Conservation (phyloP, 1,140 invertebrate species). For the Bilobella aurantiaca region DNA sequence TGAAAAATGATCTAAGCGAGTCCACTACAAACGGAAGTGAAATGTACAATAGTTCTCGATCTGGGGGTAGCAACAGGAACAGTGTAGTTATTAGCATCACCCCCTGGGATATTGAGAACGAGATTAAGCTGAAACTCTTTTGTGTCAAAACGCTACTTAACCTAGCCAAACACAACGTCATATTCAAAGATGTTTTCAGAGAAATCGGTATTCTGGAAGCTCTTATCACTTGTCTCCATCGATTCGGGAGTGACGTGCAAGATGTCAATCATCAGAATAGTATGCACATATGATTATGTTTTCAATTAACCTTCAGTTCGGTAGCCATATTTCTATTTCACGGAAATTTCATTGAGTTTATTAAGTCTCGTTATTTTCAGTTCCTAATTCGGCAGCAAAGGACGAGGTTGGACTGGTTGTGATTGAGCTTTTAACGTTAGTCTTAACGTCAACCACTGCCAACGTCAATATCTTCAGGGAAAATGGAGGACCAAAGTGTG, state of each 20-base stretch:
- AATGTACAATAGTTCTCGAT: no score
- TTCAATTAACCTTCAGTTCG: no score
- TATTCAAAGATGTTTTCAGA: slow-evolving; percentile 95
- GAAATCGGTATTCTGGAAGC: slow-evolving; percentile 97
- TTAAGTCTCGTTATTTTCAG: slow-evolving; percentile 5
- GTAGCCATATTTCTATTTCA: no score
- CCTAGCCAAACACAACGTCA: slow-evolving; percentile 60
- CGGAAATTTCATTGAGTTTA: no score
- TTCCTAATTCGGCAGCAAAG: slow-evolving; percentile 39
- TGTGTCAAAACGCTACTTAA: slow-evolving; percentile 37
- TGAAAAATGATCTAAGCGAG: slow-evolving; percentile 26
- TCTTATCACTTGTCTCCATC: slow-evolving; percentile 81
- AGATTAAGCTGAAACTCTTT: slow-evolving; percentile 26
- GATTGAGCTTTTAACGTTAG: slow-evolving; percentile 72
- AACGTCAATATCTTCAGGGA: slow-evolving; percentile 82
- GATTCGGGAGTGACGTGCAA: slow-evolving; percentile 67
- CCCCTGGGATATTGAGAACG: slow-evolving; percentile 21
- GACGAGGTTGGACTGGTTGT: slow-evolving; percentile 70
- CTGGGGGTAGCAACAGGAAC: slow-evolving; percentile 14
- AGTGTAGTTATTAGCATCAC: not conserved
- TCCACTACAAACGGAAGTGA: no score
- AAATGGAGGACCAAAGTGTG: slow-evolving; percentile 29
- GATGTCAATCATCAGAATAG: not conserved
- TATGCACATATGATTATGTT: not conserved
- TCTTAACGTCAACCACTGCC: slow-evolving; percentile 65